phyloP scores from a whole-genome alignment of 2,888 invertebrate species.

The Orthonevra nobilis region DNA sequence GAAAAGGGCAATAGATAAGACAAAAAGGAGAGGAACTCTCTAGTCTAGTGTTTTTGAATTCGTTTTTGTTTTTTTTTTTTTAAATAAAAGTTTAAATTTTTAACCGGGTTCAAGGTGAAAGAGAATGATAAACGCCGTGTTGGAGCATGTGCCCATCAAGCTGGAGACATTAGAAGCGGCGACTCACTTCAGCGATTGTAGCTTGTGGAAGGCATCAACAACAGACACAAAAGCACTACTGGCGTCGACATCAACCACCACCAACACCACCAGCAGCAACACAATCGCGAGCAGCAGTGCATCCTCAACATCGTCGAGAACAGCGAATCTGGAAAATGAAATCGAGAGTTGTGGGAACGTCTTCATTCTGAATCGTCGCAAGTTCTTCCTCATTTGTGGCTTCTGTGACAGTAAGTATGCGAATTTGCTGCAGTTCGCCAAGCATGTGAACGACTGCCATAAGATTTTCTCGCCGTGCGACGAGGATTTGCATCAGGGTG shows the following conservation, averaged over 20 bases:
- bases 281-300: slow-evolving; percentile 39
- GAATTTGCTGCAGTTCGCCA: slow-evolving; percentile 72
- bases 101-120: too few species aligned
- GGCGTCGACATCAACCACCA: slow-evolving; percentile 12
- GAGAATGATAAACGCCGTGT: slow-evolving; percentile 74
- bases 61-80: too few species aligned
- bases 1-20: slow-evolving; percentile 18
- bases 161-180: slow-evolving; percentile 65
- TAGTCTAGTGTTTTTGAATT: neutral
- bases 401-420: slow-evolving; percentile 74
- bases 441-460: slow-evolving; percentile 74
- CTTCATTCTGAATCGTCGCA: slow-evolving; percentile 73
- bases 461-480: slow-evolving; percentile 64
- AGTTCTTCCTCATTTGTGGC: slow-evolving; percentile 74
- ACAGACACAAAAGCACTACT: neutral
- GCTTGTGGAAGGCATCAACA: slow-evolving; percentile 1
- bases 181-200: slow-evolving; percentile 6
- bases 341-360: slow-evolving; percentile 74
- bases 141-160: slow-evolving; percentile 74
- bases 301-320: slow-evolving; percentile 33
- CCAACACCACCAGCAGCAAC: slow-evolving; percentile 3
- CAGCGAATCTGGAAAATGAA: slow-evolving; percentile 65
- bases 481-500: slow-evolving; percentile 7
- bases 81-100: too few species aligned
- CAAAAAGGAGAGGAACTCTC: neutral